Conservation (phyloP, 2,888 invertebrate species). For the Adela reaumurella region DNA sequence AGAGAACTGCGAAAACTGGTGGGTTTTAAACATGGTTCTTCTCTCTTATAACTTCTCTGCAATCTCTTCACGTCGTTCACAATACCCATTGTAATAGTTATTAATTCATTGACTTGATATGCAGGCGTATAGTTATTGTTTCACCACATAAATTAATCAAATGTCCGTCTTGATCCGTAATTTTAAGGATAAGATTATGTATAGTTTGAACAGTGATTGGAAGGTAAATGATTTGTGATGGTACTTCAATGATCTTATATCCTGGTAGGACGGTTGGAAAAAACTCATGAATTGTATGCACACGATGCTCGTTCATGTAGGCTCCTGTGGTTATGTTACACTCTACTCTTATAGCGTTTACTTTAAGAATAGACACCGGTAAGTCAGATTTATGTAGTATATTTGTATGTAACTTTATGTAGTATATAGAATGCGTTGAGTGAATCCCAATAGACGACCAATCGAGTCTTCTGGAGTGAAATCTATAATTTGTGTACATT, state of each 20-base stretch:
- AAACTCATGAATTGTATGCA: conserved; percentile 6
- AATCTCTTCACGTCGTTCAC: conserved; percentile 13
- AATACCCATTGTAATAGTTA: neutral
- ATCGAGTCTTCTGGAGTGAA: no score
- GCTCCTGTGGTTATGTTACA: no score
- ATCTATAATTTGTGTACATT: no score
- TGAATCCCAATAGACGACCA: no score
- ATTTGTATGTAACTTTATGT: no score
- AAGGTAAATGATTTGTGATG: neutral
- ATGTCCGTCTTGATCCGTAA: neutral
- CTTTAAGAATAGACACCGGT: no score
- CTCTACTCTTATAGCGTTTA: no score
- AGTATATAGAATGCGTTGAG: no score
- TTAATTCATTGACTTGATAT: neutral
- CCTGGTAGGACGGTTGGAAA: conserved; percentile 5
- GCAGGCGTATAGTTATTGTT: neutral
- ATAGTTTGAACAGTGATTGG: conserved; percentile 5
- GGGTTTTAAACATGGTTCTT: no score
- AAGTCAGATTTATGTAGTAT: no score
- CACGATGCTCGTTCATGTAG: no score
- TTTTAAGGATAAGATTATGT: conserved; percentile 6
- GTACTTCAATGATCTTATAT: neutral
- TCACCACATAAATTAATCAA: neutral
- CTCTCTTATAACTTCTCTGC: conserved; percentile 13
- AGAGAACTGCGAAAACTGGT: conserved; percentile 9